phyloP scores from a whole-genome alignment of 2,888 invertebrate genomes.

The Eurytoma californica region DNA sequence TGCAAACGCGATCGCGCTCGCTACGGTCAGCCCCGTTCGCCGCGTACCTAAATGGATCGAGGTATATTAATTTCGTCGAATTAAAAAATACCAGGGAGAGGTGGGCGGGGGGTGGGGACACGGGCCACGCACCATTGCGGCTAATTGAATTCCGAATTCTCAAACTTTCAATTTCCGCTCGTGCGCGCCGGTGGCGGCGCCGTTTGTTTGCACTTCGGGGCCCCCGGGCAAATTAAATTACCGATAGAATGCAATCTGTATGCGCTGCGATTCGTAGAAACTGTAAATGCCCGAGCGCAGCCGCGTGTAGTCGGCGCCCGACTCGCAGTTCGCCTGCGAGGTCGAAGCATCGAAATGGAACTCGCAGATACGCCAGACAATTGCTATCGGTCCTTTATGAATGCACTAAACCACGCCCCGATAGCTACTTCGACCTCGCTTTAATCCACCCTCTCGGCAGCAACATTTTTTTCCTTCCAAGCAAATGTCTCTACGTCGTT shows the following conservation, averaged over 20 bases:
- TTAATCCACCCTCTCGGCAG: constrained; percentile 8
- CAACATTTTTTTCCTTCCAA: background rate
- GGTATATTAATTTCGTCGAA: constrained; percentile 20
- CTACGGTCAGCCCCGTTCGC: background rate
- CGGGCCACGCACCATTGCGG: background rate
- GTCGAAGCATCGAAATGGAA: constrained; percentile 69
- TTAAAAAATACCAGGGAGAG: constrained; percentile 1
- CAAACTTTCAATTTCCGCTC: constrained; percentile 31
- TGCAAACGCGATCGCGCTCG: constrained; percentile 21
- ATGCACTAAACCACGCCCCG: constrained; percentile 33
- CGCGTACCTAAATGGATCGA: constrained; percentile 15
- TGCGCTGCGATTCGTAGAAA: constrained; percentile 31
- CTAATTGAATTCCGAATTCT: constrained; percentile 46
- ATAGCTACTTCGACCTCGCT: constrained; percentile 23
- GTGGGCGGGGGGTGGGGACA: too few species aligned
- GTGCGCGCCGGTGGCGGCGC: background rate
- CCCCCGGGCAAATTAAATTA: constrained; percentile 54
- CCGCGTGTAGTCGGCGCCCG: background rate
- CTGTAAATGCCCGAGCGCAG: constrained; percentile 25
- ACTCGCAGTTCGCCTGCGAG: constrained; percentile 33
- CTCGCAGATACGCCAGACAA: constrained; percentile 72
- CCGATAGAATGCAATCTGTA: constrained; percentile 69
- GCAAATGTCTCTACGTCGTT: too few species aligned
- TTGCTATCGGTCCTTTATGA: constrained; percentile 61
- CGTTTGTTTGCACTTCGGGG: constrained; percentile 48